Percentiles rank a stretch among this genome's conserved stretches.
phyloP scores from a whole-genome alignment of 2,113 vertebrate genomes.

The Megalops atlanticus region DNA sequence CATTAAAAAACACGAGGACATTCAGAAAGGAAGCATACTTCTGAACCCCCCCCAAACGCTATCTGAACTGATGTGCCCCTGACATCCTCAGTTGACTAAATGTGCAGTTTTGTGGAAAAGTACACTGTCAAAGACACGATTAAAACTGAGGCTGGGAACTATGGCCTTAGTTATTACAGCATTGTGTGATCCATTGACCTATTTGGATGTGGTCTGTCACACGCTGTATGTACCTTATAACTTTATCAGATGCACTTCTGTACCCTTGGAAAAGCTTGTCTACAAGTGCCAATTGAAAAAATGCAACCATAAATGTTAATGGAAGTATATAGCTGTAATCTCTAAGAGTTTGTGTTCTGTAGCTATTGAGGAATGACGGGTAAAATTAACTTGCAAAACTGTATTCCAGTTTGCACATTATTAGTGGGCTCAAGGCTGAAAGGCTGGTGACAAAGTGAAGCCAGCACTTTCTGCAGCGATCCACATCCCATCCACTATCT shows the following conservation, averaged over 20 bases:
- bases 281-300: no score
- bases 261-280: no score
- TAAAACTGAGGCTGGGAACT: no score
- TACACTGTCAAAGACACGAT: no score
- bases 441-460: neutral
- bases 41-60: slow-evolving; percentile 23
- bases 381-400: neutral
- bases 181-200: no score
- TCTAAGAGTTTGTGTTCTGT: neutral
- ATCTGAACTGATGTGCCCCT: neutral
- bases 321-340: neutral
- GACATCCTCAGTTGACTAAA: neutral
- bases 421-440: neutral
- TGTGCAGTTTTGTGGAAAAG: no score
- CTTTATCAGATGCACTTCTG: no score
- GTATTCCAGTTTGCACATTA: neutral
- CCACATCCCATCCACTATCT: slow-evolving; percentile 48
- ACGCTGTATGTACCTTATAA: no score
- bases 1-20: slow-evolving; percentile 55
- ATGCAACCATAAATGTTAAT: no score
- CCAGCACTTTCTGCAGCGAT: neutral
- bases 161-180: no score
- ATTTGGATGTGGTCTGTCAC: no score
- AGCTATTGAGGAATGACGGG: neutral
- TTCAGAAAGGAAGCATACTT: slow-evolving; percentile 52